A percentile compares a stretch with the other conserved stretches of the same genome.
Evolutionary conservation across 2,797 vertebrate genomes (phyloP).

Genomic region (Lacerta bilineata): DNA sequence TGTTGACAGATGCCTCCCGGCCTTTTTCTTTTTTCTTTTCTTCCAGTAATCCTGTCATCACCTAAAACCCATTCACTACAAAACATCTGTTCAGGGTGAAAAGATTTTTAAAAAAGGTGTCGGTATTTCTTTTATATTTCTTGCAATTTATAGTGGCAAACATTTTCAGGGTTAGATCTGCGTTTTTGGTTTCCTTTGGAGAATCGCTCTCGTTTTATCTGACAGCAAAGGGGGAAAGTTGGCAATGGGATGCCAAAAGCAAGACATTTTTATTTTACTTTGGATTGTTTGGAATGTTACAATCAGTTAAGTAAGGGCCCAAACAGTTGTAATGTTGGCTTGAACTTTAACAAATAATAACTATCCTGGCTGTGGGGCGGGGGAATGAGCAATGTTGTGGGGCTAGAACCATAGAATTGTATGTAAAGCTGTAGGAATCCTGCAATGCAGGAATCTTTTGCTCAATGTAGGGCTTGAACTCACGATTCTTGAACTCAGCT

Average conservation of each 20-base stretch:
- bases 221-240: not conserved
- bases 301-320: no score
- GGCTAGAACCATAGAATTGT: no score
- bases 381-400: no score
- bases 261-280: not conserved
- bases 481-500: no score
- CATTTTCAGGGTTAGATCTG: slow-evolving; percentile 12
- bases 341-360: no score
- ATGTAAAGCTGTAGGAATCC: no score
- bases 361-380: no score
- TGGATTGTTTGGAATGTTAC: no score
- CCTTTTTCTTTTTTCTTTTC: not conserved
- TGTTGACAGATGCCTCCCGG: not conserved
- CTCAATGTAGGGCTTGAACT: no score
- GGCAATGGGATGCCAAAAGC: not conserved
- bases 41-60: slow-evolving; percentile 51
- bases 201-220: slow-evolving; percentile 10
- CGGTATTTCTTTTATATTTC: slow-evolving; percentile 12
- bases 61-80: slow-evolving; percentile 51
- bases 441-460: no score
- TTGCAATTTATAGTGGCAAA: slow-evolving; percentile 35
- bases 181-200: slow-evolving; percentile 21
- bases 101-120: slow-evolving; percentile 49
- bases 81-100: slow-evolving; percentile 61
- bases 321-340: no score